phyloP scores from a whole-genome alignment of 2,888 invertebrate genomes.

The Napeogenes sylphis region DNA sequence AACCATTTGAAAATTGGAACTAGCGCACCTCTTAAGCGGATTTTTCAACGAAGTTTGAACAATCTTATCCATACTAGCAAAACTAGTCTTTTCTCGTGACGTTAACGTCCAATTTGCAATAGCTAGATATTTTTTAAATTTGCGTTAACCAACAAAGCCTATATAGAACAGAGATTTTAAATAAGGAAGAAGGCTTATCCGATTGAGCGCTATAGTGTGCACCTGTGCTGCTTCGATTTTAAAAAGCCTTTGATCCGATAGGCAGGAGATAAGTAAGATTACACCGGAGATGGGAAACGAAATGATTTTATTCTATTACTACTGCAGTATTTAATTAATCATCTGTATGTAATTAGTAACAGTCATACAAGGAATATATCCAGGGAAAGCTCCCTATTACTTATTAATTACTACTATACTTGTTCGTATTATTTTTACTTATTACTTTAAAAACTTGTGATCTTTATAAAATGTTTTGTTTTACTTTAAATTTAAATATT shows the following conservation, averaged over 20 bases:
- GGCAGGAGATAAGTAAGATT: conserved; percentile 2
- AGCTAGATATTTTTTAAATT: background rate
- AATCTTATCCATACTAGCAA: too few species aligned
- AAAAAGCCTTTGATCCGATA: conserved; percentile 2
- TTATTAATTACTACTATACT: too few species aligned
- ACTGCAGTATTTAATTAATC: too few species aligned
- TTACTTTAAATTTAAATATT: too few species aligned
- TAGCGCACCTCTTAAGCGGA: conserved; percentile 60
- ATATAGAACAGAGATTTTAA: conserved; percentile 17
- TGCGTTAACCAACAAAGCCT: conserved; percentile 8
- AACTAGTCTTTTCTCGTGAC: background rate
- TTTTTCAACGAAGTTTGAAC: conserved; percentile 39
- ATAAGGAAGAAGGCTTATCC: conserved; percentile 14
- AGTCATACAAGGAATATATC: too few species aligned
- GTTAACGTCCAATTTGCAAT: background rate
- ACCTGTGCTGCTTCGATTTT: conserved; percentile 4
- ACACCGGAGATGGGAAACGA: background rate
- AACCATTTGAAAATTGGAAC: conserved; percentile 69
- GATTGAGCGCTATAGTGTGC: conserved; percentile 3
- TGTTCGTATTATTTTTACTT: too few species aligned
- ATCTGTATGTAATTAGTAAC: too few species aligned
- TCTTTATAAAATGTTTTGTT: too few species aligned
- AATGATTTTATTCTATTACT: too few species aligned
- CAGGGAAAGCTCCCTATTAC: too few species aligned
- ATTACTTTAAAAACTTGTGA: too few species aligned